Evolutionary conservation across 1,140 invertebrate genomes (phyloP), one percentile per base, ranked within the genome.

Genomic region (Aporrectodea caliginosa): DNA sequence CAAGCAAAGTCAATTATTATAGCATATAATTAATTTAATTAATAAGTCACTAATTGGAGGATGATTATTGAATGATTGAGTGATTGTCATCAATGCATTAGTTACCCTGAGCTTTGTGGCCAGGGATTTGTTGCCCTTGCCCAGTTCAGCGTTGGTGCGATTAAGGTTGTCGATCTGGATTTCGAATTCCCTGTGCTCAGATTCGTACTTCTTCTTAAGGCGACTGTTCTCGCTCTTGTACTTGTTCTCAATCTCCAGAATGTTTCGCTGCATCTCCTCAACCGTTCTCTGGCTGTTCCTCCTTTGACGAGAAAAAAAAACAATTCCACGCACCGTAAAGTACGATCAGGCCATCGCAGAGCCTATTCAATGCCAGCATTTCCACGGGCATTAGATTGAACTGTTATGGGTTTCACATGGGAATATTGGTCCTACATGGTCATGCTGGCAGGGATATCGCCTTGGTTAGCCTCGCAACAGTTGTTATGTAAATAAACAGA

Each of bases 171-270:
- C 82, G 32, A 82, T 72, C 33, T 79, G 77, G 72, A 83, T 83
- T 77, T 88, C 86, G 16, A 87, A 84, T 78, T 89, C 88, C 34
- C 85, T 83, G 80, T 88, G 86, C 81, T 87, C 86, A 34, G 83
- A 82, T 81, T 88, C 87, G 82, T 85, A 87, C 81, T 88, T 89
- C 85, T 89, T 89, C 85, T 88, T 88, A 80, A 88, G 83, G 58
- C 87, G 83, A 78, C 80, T 81, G 78, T 88, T 85, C 82, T 89
- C 88, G 31, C 83, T 81, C 84, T 88, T 89, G 86, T 88, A 88
- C 77, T 85, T 84, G 81, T 84, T 85, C 83, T 89, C 88, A 69
- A 89, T 85, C 80, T 89, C 88, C 12, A 87, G 80, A 68, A 89
- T 84, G 34, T 86, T 88, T 74, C 86, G 82, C 81, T 88, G 86